Evolutionary conservation across 2,113 vertebrate species (phyloP).

Genomic region (Nibea coibor): DNA sequence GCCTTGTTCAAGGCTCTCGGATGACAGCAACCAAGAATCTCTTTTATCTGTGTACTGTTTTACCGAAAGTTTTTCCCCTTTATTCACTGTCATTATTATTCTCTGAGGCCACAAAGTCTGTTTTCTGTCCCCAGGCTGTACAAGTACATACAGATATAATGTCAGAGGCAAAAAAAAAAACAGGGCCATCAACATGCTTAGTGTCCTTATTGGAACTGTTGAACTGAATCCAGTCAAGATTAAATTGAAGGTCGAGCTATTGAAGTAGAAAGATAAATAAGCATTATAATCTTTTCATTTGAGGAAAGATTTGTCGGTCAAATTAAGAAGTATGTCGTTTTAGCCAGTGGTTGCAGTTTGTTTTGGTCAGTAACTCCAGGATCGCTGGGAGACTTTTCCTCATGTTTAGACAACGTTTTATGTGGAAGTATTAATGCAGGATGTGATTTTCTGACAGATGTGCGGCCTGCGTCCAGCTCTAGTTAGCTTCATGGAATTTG

Average conservation of each 20-base stretch:
- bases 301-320: conserved; percentile 3
- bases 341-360: conserved; percentile 30
- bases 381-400: conserved; percentile 47
- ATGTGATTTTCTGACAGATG: conserved; percentile 68
- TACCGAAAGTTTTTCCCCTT: neutral
- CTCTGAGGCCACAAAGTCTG: neutral
- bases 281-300: conserved; percentile 22
- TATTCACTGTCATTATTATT: neutral
- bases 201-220: conserved; percentile 10
- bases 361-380: conserved; percentile 40
- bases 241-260: conserved; percentile 14
- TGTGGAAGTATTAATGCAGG: conserved; percentile 56
- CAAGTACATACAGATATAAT: neutral
- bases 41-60: neutral
- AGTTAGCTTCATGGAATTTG: conserved; percentile 70
- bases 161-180: conserved; percentile 6
- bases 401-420: conserved; percentile 52
- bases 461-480: conserved; percentile 61
- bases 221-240: neutral
- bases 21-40: conserved; percentile 15
- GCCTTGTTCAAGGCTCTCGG: conserved; percentile 1
- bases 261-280: conserved; percentile 21
- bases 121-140: neutral
- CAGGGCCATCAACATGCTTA: neutral
- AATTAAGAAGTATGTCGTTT: conserved; percentile 33